Conservation (phyloP, 1,140 invertebrate genomes). For the Drosophila simulans region DNA sequence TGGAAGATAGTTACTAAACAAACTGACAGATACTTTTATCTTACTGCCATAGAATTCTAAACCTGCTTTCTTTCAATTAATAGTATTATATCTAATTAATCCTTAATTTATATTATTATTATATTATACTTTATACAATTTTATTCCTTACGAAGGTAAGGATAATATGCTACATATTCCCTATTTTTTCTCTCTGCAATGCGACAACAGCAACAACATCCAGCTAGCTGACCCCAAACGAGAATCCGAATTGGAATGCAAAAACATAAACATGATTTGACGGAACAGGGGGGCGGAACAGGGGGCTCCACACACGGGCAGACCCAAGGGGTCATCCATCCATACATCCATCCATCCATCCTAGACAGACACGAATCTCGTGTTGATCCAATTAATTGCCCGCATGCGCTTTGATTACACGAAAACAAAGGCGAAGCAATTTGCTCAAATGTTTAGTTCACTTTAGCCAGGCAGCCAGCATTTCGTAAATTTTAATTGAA, state of each 20-base stretch:
- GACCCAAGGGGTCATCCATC: slow-evolving; percentile 3
- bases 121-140: too few species aligned
- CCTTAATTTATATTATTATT: neutral
- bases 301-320: slow-evolving; percentile 1
- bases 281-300: neutral
- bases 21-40: neutral
- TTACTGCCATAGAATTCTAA: too few species aligned
- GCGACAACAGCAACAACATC: slow-evolving; percentile 35
- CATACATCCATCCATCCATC: slow-evolving; percentile 5
- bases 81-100: too few species aligned
- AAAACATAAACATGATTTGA: slow-evolving; percentile 60
- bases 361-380: slow-evolving; percentile 53
- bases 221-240: slow-evolving; percentile 51
- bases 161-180: neutral
- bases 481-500: slow-evolving; percentile 51
- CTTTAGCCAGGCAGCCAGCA: slow-evolving; percentile 13
- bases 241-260: slow-evolving; percentile 37
- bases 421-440: slow-evolving; percentile 42
- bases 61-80: too few species aligned
- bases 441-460: slow-evolving; percentile 67
- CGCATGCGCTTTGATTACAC: slow-evolving; percentile 78
- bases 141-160: too few species aligned
- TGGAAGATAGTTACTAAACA: too few species aligned
- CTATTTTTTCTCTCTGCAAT: neutral
- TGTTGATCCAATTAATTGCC: slow-evolving; percentile 77